These are phyloP conservation scores for Petrocephalus schoutedeni DNA, from an alignment of 2,797 vertebrate species.

Conservation along the genomic window DNA sequence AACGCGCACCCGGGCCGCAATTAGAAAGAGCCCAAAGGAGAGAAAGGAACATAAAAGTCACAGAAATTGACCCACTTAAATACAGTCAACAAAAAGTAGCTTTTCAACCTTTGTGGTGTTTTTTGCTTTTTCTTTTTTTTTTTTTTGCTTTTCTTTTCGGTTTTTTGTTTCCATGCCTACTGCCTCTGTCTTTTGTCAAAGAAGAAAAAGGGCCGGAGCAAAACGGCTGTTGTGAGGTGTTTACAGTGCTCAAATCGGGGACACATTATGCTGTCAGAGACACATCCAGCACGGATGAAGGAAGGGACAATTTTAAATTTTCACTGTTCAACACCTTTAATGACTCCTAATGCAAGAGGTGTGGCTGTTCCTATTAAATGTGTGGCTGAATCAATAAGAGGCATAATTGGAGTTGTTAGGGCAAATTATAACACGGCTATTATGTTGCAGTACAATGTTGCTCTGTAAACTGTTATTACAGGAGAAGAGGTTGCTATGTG, in stretches of 20 bases:
- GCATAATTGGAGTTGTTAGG: conserved; percentile 99
- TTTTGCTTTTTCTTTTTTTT: conserved; percentile 32
- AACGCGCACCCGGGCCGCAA: conserved; percentile 39
- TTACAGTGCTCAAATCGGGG: conserved; percentile 84
- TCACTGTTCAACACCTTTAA: conserved; percentile 97
- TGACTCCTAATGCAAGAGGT: conserved; percentile 93
- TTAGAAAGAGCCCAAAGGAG: conserved; percentile 51
- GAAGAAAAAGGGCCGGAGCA: conserved; percentile 57
- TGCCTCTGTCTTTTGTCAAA: conserved; percentile 14
- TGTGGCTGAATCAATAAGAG: conserved; percentile 98
- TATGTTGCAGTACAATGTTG: conserved; percentile 93
- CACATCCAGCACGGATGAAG: conserved; percentile 76
- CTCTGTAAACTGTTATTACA: conserved; percentile 95
- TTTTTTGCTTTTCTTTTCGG: conserved; percentile 44
- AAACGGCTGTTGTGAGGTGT: conserved; percentile 83
- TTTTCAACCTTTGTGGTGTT: conserved; percentile 44
- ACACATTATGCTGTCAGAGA: conserved; percentile 95
- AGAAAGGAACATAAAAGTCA: conserved; percentile 16
- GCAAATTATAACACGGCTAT: conserved; percentile 97
- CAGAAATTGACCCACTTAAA: conserved; percentile 61
- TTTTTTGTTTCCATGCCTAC: conserved; percentile 52
- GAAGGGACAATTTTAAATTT: conserved; percentile 87
- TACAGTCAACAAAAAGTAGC: conserved; percentile 53
- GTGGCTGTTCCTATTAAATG: conserved; percentile 97
- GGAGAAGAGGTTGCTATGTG: conserved; percentile 61